Evolutionary conservation across 1,140 invertebrate genomes (phyloP).

Genomic region (Drosophila albomicans): DNA sequence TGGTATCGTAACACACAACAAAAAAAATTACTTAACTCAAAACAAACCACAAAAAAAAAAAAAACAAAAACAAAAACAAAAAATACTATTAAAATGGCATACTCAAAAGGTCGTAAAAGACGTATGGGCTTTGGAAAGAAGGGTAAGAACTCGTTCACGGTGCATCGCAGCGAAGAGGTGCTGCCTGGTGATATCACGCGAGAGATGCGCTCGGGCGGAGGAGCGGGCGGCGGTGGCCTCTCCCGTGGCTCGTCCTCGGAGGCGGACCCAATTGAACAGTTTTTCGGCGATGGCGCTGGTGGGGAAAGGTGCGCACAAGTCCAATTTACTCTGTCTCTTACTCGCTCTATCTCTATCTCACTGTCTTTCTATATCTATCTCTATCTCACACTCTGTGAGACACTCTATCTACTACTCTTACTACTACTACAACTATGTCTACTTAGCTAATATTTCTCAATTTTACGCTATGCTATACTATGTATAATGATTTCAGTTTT

Average conservation of each 20-base stretch:
- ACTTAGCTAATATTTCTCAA: slow-evolving; percentile 47
- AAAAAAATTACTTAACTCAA: not conserved
- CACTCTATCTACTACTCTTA: too few relatives aligned
- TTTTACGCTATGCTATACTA: slow-evolving; percentile 54
- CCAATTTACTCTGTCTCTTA: slow-evolving; percentile 61
- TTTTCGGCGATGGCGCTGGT: slow-evolving; percentile 88
- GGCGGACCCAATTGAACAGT: slow-evolving; percentile 94
- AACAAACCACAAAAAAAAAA: slow-evolving; percentile 16
- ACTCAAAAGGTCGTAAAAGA: slow-evolving; percentile 93
- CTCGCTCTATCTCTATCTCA: slow-evolving; percentile 50
- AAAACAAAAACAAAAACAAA: slow-evolving; percentile 39
- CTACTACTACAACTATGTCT: slow-evolving; percentile 18
- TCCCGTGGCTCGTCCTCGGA: slow-evolving; percentile 95
- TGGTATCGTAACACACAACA: slow-evolving; percentile 25
- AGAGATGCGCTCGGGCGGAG: slow-evolving; percentile 84
- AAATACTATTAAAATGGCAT: slow-evolving; percentile 68
- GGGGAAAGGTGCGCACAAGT: slow-evolving; percentile 90
- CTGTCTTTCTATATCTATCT: slow-evolving; percentile 48
- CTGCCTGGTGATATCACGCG: slow-evolving; percentile 89
- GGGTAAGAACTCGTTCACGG: slow-evolving; percentile 97
- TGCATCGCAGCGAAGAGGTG: slow-evolving; percentile 97
- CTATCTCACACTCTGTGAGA: slow-evolving; percentile 17
- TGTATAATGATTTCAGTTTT: slow-evolving; percentile 45
- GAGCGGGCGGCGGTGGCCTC: slow-evolving; percentile 82
- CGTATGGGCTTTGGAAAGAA: slow-evolving; percentile 97